Evolutionary conservation across 1,140 invertebrate species (phyloP), one percentile per base, ranked within the genome.

Genomic region (Apis cerana): DNA sequence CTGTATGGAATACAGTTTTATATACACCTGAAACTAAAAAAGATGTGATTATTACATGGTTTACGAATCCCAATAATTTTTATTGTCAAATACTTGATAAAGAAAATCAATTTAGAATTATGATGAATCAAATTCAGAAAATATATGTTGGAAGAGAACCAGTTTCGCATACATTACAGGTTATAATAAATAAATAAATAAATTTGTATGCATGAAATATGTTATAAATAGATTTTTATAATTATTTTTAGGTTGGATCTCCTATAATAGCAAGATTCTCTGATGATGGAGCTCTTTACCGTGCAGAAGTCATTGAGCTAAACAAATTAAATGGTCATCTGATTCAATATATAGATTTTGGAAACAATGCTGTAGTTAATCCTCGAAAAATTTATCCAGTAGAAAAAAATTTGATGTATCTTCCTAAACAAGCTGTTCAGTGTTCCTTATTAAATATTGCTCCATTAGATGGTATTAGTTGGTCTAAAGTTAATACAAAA

Each of bases 331-430:
- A 94, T 13, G 95, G 95, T 81, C 95, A 95, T 87, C 94, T 95
- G 56, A 96, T 97, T 0, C 95, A 95, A 52, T 97, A 96, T 82
- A 94, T 97, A 2, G 97, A 97, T 93, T 97, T 96, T 88, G 97
- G 97, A 54, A 98, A 98, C 90, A 94, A 94, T 50, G 95, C 95
- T 50, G 91, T 95, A 0, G 95, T 97, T 0, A 92, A 95, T 56
- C 91, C 92, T 0, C 93, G 92, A 74, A 95, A 97, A 87, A 95
- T 97, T 1, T 97, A 95, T 94, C 94, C 95, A 23, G 93, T 97
- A 43, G 96, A 97, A 75, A 94, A 94, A 50, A 94, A 96, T 82
- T 95, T 97, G 50, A 95, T 96, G 88, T 92, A 94, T n/a, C 84
- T 97, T 15, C 97, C 97, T 0, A 96, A 95, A 71, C 96, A 97